Evolutionary conservation across 2,888 invertebrate species (phyloP).

Genomic region (Eudemis profundana): DNA sequence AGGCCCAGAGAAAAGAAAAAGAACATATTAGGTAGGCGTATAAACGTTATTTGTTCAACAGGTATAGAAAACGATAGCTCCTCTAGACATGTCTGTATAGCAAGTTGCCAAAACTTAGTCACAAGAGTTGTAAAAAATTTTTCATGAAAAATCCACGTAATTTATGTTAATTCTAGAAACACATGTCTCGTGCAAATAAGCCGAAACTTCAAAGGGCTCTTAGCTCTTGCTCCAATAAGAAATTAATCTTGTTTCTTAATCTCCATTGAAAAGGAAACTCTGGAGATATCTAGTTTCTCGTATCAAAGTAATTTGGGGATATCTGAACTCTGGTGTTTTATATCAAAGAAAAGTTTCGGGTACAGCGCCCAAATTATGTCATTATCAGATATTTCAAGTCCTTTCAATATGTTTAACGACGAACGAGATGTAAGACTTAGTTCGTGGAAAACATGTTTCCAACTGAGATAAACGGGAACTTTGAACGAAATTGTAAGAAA

Average conservation of each 20-base stretch:
- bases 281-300: constrained; percentile 19
- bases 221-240: not conserved
- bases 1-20: too few species aligned
- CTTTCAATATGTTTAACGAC: constrained; percentile 34
- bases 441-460: constrained; percentile 2
- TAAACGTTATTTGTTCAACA: not conserved
- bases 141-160: constrained; percentile 1
- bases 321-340: constrained; percentile 28
- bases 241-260: constrained; percentile 33
- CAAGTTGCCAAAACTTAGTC: not conserved
- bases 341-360: constrained; percentile 41
- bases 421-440: constrained; percentile 11
- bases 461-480: constrained; percentile 8
- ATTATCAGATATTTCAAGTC: constrained; percentile 38
- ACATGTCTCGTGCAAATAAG: not conserved
- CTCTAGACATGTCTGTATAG: not conserved
- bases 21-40: not conserved
- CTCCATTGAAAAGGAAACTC: constrained; percentile 34
- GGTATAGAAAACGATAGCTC: not conserved
- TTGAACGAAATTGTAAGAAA: constrained; percentile 17
- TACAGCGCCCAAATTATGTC: constrained; percentile 34
- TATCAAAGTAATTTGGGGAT: constrained; percentile 17
- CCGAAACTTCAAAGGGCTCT: constrained; percentile 6
- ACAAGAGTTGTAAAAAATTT: not conserved
- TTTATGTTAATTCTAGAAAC: not conserved